These are phyloP conservation scores for Busseola fusca DNA, from an alignment of 2,888 invertebrate genomes.

Conservation along the genomic window DNA sequence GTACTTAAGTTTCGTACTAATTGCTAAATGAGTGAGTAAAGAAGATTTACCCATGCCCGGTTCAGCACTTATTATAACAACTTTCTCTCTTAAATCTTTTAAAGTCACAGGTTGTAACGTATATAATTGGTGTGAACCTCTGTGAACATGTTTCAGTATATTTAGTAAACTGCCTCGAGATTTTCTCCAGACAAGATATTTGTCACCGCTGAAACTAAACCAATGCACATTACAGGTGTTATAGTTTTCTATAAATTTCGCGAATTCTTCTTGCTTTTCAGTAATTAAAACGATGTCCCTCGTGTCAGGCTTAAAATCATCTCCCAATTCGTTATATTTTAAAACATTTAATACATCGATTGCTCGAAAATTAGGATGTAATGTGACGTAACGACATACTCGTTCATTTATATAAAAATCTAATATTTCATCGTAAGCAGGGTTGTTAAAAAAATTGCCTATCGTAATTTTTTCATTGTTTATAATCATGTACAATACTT, in stretches of 20 bases:
- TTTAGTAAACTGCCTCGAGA: conserved; percentile 37
- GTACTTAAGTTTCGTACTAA: conserved; percentile 48
- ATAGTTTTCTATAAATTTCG: conserved; percentile 5
- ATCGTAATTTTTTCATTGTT: conserved; percentile 39
- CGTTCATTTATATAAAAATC: conserved; percentile 40
- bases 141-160: conserved; percentile 38
- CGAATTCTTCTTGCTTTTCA: conserved; percentile 35
- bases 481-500: conserved; percentile 42
- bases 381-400: conserved; percentile 44
- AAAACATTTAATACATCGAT: conserved; percentile 19
- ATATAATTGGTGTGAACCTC: conserved; percentile 5
- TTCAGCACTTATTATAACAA: conserved; percentile 54
- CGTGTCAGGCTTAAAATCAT: not conserved
- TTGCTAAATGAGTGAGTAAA: conserved; percentile 55
- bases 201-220: conserved; percentile 29
- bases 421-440: conserved; percentile 35
- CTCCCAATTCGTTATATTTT: conserved; percentile 7
- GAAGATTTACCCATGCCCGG: conserved; percentile 64
- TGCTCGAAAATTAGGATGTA: conserved; percentile 7
- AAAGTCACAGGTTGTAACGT: conserved; percentile 23
- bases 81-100: conserved; percentile 45
- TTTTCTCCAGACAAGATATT: conserved; percentile 45
- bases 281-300: conserved; percentile 44
- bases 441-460: conserved; percentile 31
- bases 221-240: conserved; percentile 45